Base-by-base conservation (phyloP, 1,140 invertebrate species). In the Psix sp. region DNA sequence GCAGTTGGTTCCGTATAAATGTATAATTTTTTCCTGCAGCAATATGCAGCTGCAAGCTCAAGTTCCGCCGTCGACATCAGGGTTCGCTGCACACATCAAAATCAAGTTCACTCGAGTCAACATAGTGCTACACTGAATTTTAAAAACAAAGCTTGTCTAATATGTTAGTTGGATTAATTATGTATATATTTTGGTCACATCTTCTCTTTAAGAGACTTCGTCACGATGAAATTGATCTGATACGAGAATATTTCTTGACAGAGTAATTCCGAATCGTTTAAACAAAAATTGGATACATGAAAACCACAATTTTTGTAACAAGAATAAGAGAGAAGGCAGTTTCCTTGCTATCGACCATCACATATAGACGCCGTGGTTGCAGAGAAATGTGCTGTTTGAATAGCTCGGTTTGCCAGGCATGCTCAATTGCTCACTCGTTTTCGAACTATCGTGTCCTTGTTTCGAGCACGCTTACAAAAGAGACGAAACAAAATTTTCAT, bases 51-150 rank as follows among this genome's bases (percentile, higher is more conserved):
- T 29, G 24, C 2, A 36, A 31, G 14, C 14, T 42, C 51, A 54
- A 14, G 24, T 54, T 31, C 29, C 46, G 13, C 18, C 39, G 26
- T 43, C 39, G 5, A 56, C 17, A 33, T 56, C 17, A 14, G 26
- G 9, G 33, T 21, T 42, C n/a, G 11, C 7, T 35, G 33, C 16
- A 20, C n/a, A 7, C 39, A 43, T 13, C 9, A 17, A 33, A 33
- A 43, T 21, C 5, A n/a, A 20, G 26, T 24, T 21, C 39, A 43
- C 51, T 43, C 39, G 29, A 56, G 51, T 54, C 51, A 42, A 42
- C 48, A 51, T 51, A 54, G 18, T 54, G 51, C 38, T 26, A 54
- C 21, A 15, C 7, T 13, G n/a, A 18, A n/a, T 26, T 39, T 4
- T 0, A 52, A 40, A 51, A 40, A 26, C 0, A 51, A 16, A 9